Percentiles rank a stretch among this genome's conserved stretches.
Evolutionary conservation across 2,888 invertebrate species (phyloP).

Genomic region (Leuctra nigra): DNA sequence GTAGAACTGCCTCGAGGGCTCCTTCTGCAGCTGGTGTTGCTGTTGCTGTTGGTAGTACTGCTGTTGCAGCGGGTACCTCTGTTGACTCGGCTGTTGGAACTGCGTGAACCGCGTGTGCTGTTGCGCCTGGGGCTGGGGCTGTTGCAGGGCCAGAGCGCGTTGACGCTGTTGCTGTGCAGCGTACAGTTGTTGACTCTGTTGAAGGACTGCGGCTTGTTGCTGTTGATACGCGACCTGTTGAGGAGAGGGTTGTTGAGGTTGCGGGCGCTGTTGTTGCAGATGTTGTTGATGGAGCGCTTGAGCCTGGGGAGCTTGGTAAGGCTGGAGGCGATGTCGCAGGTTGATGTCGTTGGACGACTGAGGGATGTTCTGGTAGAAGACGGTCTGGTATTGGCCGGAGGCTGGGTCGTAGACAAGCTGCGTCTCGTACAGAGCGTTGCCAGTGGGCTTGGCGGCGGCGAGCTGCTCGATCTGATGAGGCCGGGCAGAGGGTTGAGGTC

Average conservation of each 20-base stretch:
- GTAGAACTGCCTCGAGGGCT: conserved; percentile 47
- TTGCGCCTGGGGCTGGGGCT: conserved; percentile 38
- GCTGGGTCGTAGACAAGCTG: conserved; percentile 70
- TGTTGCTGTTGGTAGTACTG: conserved; percentile 32
- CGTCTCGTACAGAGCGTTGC: conserved; percentile 66
- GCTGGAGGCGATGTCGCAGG: conserved; percentile 66
- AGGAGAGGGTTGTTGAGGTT: conserved; percentile 56
- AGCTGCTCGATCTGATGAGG: conserved; percentile 41
- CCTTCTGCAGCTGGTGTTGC: conserved; percentile 33
- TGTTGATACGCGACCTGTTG: conserved; percentile 60
- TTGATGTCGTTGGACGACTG: conserved; percentile 62
- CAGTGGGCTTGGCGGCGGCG: conserved; percentile 36
- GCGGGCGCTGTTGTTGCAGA: conserved; percentile 55
- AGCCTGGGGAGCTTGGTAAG: conserved; percentile 62
- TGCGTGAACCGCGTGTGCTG: conserved; percentile 14
- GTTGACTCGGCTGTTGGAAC: conserved; percentile 37
- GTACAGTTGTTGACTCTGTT: conserved; percentile 58
- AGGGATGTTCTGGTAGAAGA: conserved; percentile 67
- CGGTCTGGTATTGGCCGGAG: conserved; percentile 71
- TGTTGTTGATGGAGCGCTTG: conserved; percentile 54
- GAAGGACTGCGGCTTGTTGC: conserved; percentile 54
- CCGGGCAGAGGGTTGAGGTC: conserved; percentile 26
- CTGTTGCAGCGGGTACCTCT: conserved; percentile 36
- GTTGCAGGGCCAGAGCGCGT: conserved; percentile 45
- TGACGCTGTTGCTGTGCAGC: conserved; percentile 62